Evolutionary conservation across 2,113 vertebrate genomes (phyloP).

Genomic region (Epinephelus cyanopodus): DNA sequence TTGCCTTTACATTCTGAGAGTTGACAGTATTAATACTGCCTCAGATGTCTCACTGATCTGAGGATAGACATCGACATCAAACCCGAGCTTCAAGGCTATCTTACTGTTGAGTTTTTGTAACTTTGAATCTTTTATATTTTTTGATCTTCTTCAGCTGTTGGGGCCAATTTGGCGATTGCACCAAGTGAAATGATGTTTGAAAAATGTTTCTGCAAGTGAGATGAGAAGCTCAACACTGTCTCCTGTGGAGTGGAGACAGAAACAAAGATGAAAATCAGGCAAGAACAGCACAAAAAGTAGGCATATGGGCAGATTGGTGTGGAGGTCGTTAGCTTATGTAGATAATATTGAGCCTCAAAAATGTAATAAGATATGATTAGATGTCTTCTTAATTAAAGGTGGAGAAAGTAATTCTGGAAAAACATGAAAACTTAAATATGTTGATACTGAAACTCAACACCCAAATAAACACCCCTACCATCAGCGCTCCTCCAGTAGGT

Average conservation of each 20-base stretch:
- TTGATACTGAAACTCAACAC: too few relatives aligned
- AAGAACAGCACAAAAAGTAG: background rate
- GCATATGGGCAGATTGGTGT: background rate
- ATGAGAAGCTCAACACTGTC: constrained; percentile 14
- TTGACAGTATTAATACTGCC: constrained; percentile 21
- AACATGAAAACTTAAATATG: too few relatives aligned
- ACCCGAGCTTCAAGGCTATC: constrained; percentile 23
- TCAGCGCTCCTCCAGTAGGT: too few relatives aligned
- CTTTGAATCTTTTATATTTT: constrained; percentile 48
- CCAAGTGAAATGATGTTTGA: constrained; percentile 26
- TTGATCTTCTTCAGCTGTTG: constrained; percentile 32
- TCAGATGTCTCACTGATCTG: constrained; percentile 24
- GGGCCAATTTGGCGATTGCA: constrained; percentile 20
- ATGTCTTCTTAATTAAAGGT: background rate
- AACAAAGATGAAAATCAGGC: constrained; percentile 8
- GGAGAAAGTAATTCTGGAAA: too few relatives aligned
- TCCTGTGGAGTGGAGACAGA: background rate
- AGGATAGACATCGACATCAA: constrained; percentile 44
- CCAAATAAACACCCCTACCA: too few relatives aligned
- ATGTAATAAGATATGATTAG: background rate
- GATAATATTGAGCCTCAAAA: background rate
- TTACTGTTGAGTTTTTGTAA: constrained; percentile 38
- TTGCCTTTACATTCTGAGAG: constrained; percentile 32
- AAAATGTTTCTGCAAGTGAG: constrained; percentile 26
- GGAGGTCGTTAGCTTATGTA: constrained; percentile 17